Base-by-base conservation (phyloP, 1,140 invertebrate species). In the Conus ventricosus region DNA sequence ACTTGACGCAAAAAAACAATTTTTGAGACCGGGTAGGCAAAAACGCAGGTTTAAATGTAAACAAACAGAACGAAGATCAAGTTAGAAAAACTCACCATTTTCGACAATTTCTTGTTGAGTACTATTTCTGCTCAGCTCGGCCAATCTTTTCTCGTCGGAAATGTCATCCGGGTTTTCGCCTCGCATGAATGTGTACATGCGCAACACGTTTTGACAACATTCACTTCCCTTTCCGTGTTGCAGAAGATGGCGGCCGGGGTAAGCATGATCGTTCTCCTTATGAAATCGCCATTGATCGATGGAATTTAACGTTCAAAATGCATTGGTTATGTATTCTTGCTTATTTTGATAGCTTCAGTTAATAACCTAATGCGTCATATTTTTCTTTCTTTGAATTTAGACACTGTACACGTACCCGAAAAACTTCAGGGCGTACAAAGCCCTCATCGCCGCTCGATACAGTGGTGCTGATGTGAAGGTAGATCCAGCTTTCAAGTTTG, bases 371-470 rank as follows among this genome's bases (percentile, higher is more conserved):
- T 76, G 27, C 78, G 80, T 71, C 17, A 67, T 84, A 67, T 83
- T 95, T 96, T 96, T 88, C 78, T 85, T 55, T 85, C 87, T 89
- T 92, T 88, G 55, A 95, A 97, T 97, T 67, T 96, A 99, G 98
- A 99, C 98, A 95, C 96, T 99, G 93, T 99, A 98, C 96, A 98
- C 98, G 93, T 99, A 98, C 96, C 97, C 98, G 91, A 97, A 98
- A 95, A 99, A 99, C 96, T 99, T 98, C 96, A 97, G 98, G 94
- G 98, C 95, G 54, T 96, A 95, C 87, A 99, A 99, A 96, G 97
- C 97, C 92, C 97, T 99, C 92, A 98, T 99, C 94, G 98, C 99
- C 92, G 98, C 98, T 94, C 96, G 99, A 95, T 99, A 98, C 96
- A 98, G 98, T 91, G 98, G 98, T 91, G 97, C 97, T 89, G 97